Evolutionary conservation across 2,888 invertebrate species (phyloP), one percentile per base, ranked within the genome.

Genomic region (Germaria angustata): DNA sequence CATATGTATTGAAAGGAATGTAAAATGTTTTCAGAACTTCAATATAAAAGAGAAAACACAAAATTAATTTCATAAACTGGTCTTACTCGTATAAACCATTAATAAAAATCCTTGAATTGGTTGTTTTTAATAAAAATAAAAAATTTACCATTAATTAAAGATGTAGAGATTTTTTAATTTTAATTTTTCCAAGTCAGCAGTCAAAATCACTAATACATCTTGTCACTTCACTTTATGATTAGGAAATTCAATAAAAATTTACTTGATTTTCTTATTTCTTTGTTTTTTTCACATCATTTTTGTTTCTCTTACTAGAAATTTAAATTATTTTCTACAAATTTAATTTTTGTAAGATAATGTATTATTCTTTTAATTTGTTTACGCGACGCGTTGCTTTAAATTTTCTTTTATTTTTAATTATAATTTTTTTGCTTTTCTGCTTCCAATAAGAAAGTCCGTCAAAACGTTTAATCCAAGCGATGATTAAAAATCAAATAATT

Each of bases 401-500:
- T 24, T 9, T 22, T 28, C 11, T 5, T 22, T 69, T 44, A 34
- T 1, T 34, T 53, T 15, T 9, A 57, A 55, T 13, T 22, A 7
- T 22, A 15, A n/a, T 59, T 11, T 41, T 4, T 41, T 49, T 20
- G 15, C 13, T 59, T 49, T 63, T 57, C 11, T 17, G 51, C 68
- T 68, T 68, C 49, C 39, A 22, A 51, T 65, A 32, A 41, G 79
- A 63, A 55, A 22, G n/a, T 59, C 65, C 79, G 78, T 75, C 44
- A 75, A 69, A 73, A 61, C 82, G 63, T 79, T 79, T 59, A 41
- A 59, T 59, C 65, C 34, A 32, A 15, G 11, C 28, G 49, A 41
- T 57, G 79, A 51, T 72, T 59, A 69, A 75, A 79, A 63, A 79
- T 65, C 65, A 65, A 82, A 79, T 82, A 81, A 79, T 20, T 65